Base-by-base conservation (phyloP, 2,888 invertebrate genomes). In the Drosophila paracracens region DNA sequence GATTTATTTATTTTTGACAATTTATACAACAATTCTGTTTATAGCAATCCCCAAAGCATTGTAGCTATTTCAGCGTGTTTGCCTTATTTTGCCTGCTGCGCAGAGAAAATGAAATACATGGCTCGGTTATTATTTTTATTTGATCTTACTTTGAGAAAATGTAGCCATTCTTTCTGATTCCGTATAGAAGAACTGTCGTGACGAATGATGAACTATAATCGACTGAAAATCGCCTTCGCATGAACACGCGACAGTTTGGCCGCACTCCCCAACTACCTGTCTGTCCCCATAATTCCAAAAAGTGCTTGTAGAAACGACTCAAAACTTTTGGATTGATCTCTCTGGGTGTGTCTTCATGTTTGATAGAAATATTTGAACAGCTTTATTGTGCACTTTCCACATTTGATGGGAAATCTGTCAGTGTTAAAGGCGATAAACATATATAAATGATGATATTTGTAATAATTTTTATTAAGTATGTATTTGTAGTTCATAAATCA, bases 401-500 rank as follows among this genome's bases (percentile, higher is more conserved):
- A 31, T 43, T 21, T 21, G 4, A 21, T 21, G 46, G 1, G 8
- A 46, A 46, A 46, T 21, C 7, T 13, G 13, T 21, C 46, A 4
- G 46, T 46, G 16, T 16, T 46, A 8, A 25, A 21, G 21, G 25
- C 46, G 46, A 25, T 8, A 25, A 43, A 21, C 43, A 43, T 43
- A 11, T 43, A 13, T 11, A 43, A 25, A 46, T 46, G 8, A 46
- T 46, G 56, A 57, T 78, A 78, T 75, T 75, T 75, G 63, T 70
- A 76, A 71, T 81, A 64, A 72, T 77, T 77, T 83, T 83, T 83
- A 83, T 81, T 83, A 77, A 73, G 71, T 80, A 81, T 78, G 64
- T 63, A 68, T 74, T 74, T 75, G 61, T 79, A 73, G 71, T 76
- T 71, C 50, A 58, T 74, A 86, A 84, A 84, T 86, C 69, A 83